Conservation (phyloP, 1,140 invertebrate species). For the Eumaeus atala region DNA sequence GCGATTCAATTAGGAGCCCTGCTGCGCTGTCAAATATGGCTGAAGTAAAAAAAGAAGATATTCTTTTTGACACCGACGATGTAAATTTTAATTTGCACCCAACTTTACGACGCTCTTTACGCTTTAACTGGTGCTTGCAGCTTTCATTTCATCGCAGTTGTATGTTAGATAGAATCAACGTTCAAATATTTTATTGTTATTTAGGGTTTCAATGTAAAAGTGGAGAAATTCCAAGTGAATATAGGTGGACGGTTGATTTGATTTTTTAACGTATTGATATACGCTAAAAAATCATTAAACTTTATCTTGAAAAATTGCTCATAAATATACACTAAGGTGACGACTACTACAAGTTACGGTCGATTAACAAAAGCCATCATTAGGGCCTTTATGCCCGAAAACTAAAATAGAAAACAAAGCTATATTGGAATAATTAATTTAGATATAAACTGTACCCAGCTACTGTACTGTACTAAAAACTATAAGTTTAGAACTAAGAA, state of each 20-base stretch:
- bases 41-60: neutral
- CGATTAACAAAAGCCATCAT: no score
- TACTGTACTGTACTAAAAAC: no score
- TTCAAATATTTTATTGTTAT: neutral
- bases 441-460: no score
- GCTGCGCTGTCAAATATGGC: slow-evolving; percentile 2
- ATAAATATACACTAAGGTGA: no score
- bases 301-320: no score
- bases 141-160: slow-evolving; percentile 1
- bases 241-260: neutral
- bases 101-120: slow-evolving; percentile 9
- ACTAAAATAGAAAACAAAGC: no score
- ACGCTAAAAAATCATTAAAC: neutral
- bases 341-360: no score
- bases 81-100: slow-evolving; percentile 11
- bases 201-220: neutral
- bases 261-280: neutral
- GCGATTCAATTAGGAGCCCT: slow-evolving; percentile 6
- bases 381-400: no score
- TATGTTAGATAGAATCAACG: neutral
- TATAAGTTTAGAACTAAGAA: no score
- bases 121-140: neutral
- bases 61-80: slow-evolving; percentile 3
- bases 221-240: neutral
- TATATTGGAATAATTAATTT: no score